Percentiles rank a stretch among this genome's conserved stretches.
These are phyloP conservation scores for Drosophila peninsularis DNA, from an alignment of 2,888 invertebrate species.

Conservation along the genomic window DNA sequence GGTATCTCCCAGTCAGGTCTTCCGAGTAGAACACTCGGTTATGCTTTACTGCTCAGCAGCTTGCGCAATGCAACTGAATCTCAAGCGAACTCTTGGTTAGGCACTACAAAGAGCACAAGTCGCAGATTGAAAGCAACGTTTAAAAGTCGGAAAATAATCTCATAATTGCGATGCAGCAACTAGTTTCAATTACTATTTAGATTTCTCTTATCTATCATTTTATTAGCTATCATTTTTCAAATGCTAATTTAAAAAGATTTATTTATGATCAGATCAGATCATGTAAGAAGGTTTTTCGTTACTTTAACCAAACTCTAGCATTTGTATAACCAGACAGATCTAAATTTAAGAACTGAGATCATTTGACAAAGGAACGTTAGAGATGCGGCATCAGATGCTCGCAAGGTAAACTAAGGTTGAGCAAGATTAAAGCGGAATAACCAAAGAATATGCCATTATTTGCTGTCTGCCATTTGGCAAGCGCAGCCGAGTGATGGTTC, in stretches of 20 bases:
- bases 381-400: not conserved
- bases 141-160: not conserved
- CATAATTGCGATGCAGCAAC: not conserved
- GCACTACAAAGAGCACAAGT: slow-evolving; percentile 1
- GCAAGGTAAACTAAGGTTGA: not conserved
- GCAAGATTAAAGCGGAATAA: slow-evolving; percentile 1
- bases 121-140: not conserved
- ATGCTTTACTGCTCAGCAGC: not conserved
- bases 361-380: not conserved
- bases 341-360: not conserved
- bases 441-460: slow-evolving; percentile 8
- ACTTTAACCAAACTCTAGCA: too few relatives aligned
- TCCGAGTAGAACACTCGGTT: not conserved
- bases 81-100: slow-evolving; percentile 7
- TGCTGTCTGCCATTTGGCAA: slow-evolving; percentile 8
- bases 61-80: slow-evolving; percentile 32
- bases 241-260: not conserved
- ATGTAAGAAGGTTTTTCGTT: too few relatives aligned
- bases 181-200: not conserved
- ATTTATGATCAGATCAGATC: not conserved
- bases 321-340: too few relatives aligned
- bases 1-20: not conserved
- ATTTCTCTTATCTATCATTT: not conserved
- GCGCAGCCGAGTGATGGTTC: slow-evolving; percentile 22
- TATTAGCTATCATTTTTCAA: slow-evolving; percentile 40